These are phyloP conservation scores for Prietella phreatophila DNA, from an alignment of 2,113 vertebrate genomes.

Conservation along the genomic window DNA sequence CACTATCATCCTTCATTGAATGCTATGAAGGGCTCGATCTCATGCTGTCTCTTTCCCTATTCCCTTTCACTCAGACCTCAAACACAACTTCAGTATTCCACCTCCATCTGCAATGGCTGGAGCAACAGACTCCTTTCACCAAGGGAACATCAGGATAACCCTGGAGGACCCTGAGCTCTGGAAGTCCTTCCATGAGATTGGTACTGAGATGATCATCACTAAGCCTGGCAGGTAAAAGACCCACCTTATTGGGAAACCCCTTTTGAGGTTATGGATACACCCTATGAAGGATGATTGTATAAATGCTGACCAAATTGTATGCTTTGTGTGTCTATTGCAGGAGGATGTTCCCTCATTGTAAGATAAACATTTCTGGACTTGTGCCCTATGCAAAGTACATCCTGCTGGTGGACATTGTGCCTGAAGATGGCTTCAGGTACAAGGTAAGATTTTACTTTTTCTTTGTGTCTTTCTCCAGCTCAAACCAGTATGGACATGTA, in stretches of 20 bases:
- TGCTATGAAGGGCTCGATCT: too few species aligned
- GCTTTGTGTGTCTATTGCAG: conserved; percentile 62
- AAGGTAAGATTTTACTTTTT: conserved; percentile 71
- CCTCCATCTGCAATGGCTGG: conserved; percentile 64
- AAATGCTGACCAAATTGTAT: background rate
- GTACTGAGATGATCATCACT: conserved; percentile 94
- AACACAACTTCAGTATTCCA: conserved; percentile 71
- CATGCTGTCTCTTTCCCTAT: background rate
- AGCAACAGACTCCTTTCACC: conserved; percentile 68
- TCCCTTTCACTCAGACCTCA: conserved; percentile 68
- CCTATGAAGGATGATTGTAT: too few species aligned
- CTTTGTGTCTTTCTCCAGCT: background rate
- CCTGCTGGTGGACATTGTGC: conserved; percentile 86
- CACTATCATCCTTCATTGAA: background rate
- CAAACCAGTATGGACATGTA: background rate
- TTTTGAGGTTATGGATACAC: background rate
- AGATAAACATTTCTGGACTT: conserved; percentile 82
- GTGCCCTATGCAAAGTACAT: conserved; percentile 87
- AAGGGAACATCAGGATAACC: conserved; percentile 77
- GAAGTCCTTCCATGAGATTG: conserved; percentile 82
- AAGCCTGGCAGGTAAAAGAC: conserved; percentile 82
- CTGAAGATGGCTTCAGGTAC: conserved; percentile 84
- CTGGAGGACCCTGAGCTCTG: conserved; percentile 84
- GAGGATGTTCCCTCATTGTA: conserved; percentile 92
- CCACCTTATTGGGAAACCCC: background rate